Evolutionary conservation across 1,140 invertebrate species (phyloP).

Genomic region (Sarcophaga bullata): DNA sequence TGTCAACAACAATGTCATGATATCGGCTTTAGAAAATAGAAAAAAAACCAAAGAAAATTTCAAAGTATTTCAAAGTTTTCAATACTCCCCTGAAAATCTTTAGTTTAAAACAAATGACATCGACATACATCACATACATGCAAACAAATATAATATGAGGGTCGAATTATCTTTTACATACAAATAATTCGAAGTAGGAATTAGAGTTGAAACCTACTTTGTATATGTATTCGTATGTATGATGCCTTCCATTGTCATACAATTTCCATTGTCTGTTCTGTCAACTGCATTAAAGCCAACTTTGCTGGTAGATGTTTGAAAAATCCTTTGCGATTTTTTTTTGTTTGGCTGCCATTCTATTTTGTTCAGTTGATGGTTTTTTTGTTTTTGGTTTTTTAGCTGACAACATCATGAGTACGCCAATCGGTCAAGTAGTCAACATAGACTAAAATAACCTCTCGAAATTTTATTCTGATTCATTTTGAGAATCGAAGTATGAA

Average conservation of each 20-base stretch:
- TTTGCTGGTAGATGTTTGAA: not conserved
- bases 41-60: not conserved
- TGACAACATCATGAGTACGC: conserved; percentile 23
- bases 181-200: too few relatives aligned
- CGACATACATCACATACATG: too few relatives aligned
- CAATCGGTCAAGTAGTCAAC: conserved; percentile 25
- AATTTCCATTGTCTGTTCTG: conserved; percentile 1
- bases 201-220: too few relatives aligned
- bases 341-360: not conserved
- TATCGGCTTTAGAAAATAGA: not conserved
- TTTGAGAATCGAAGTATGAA: too few relatives aligned
- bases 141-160: not conserved
- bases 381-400: not conserved
- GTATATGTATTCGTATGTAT: too few relatives aligned
- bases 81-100: not conserved
- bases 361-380: too few relatives aligned
- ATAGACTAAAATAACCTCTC: conserved; percentile 23
- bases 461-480: too few relatives aligned
- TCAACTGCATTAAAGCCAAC: not conserved
- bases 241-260: too few relatives aligned
- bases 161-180: not conserved
- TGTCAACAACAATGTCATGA: conserved; percentile 11
- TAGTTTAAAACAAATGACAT: too few relatives aligned
- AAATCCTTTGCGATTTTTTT: not conserved
- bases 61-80: conserved; percentile 12